These are phyloP conservation scores for Lampris megalopsis DNA, from an alignment of 2,113 vertebrate genomes.

Conservation along the genomic window DNA sequence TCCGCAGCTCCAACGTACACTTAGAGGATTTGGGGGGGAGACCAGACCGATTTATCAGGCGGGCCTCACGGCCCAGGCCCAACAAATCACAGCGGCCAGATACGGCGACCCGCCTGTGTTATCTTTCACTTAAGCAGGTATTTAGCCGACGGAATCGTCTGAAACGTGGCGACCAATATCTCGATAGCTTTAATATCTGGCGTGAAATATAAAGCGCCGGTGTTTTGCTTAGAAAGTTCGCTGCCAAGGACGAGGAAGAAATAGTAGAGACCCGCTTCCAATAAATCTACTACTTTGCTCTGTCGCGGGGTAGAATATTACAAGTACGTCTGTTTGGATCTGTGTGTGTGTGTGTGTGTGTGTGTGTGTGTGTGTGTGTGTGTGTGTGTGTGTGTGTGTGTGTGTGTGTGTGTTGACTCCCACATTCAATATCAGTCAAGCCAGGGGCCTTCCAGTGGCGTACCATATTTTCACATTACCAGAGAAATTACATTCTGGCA, in stretches of 20 bases:
- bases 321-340: slow-evolving; percentile 8
- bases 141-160: slow-evolving; percentile 31
- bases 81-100: slow-evolving; percentile 20
- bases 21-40: slow-evolving; percentile 60
- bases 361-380: no score
- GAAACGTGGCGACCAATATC: slow-evolving; percentile 29
- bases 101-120: slow-evolving; percentile 10
- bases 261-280: slow-evolving; percentile 11
- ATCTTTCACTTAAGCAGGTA: not conserved
- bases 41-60: slow-evolving; percentile 49
- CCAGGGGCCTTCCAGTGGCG: slow-evolving; percentile 25
- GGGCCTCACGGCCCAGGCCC: slow-evolving; percentile 29
- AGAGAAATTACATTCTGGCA: slow-evolving; percentile 44
- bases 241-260: not conserved
- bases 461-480: slow-evolving; percentile 49
- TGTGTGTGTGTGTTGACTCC: no score
- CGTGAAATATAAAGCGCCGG: not conserved
- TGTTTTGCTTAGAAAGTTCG: not conserved
- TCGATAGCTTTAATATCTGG: slow-evolving; percentile 23
- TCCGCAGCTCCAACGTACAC: slow-evolving; percentile 43
- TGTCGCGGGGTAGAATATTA: slow-evolving; percentile 30
- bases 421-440: slow-evolving; percentile 48
- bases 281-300: slow-evolving; percentile 4
- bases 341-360: no score
- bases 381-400: slow-evolving; percentile 4